phyloP scores from a whole-genome alignment of 2,113 vertebrate species.

The Epinephelus lanceolatus region DNA sequence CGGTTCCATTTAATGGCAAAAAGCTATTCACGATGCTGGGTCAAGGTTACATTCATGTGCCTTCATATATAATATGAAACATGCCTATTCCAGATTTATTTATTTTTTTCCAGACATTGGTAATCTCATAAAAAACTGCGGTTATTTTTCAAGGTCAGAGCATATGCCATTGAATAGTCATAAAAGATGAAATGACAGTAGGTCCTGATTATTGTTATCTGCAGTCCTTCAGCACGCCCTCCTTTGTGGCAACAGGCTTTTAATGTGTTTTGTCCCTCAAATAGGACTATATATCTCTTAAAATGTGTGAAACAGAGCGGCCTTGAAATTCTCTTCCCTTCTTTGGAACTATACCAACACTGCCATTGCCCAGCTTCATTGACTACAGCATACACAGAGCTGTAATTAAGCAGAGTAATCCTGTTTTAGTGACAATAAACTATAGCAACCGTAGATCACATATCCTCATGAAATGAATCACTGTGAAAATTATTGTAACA shows the following conservation, averaged over 20 bases:
- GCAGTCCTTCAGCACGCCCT: slow-evolving; percentile 39
- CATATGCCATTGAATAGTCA: slow-evolving; percentile 33
- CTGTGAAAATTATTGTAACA: slow-evolving; percentile 60
- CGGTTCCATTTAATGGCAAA: neutral
- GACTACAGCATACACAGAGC: slow-evolving; percentile 48
- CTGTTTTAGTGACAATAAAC: slow-evolving; percentile 68
- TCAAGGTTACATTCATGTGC: slow-evolving; percentile 19
- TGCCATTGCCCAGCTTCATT: slow-evolving; percentile 21
- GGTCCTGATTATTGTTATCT: slow-evolving; percentile 64
- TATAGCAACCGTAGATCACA: slow-evolving; percentile 62
- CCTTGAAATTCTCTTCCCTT: slow-evolving; percentile 34
- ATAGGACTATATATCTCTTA: slow-evolving; percentile 33
- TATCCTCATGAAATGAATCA: slow-evolving; percentile 61
- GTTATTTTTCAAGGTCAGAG: slow-evolving; percentile 58
- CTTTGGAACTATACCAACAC: slow-evolving; percentile 23
- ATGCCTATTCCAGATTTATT: neutral
- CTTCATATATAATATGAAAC: neutral
- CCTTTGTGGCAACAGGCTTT: slow-evolving; percentile 43
- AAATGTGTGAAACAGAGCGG: slow-evolving; percentile 17
- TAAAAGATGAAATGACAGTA: slow-evolving; percentile 58
- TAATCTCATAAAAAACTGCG: neutral
- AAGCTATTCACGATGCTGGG: neutral
- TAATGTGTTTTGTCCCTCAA: slow-evolving; percentile 34
- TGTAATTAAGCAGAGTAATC: slow-evolving; percentile 69
- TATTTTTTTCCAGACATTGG: neutral